Percentiles rank a stretch among this genome's conserved stretches.
phyloP scores from a whole-genome alignment of 64 coral and sea anemone species.

The Platygyra sinensis region DNA sequence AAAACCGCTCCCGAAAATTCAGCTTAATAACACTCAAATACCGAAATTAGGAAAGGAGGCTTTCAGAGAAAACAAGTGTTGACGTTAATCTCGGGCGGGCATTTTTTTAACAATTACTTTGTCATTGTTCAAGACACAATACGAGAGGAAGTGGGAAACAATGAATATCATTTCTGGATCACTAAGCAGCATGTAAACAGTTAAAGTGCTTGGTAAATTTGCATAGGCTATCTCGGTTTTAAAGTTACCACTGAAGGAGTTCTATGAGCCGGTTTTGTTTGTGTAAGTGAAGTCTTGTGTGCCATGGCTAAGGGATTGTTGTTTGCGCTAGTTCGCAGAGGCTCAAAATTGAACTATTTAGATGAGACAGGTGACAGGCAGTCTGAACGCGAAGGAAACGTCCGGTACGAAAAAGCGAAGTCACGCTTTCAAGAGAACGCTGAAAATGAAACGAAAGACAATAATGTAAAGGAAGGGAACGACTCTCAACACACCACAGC shows the following conservation, averaged over 20 bases:
- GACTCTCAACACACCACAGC: neutral
- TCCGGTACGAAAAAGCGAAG: neutral
- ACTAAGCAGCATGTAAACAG: constrained; percentile 10
- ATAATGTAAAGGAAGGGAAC: neutral
- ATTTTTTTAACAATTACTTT: neutral
- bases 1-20: too few species aligned
- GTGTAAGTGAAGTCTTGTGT: neutral
- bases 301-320: neutral
- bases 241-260: neutral
- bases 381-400: neutral
- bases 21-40: too few species aligned
- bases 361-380: neutral
- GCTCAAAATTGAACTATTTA: constrained; percentile 11
- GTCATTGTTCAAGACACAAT: constrained; percentile 1
- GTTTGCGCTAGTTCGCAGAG: constrained; percentile 20
- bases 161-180: constrained; percentile 3
- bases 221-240: neutral
- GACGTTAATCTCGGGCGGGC: neutral
- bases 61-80: neutral
- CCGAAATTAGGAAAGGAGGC: neutral
- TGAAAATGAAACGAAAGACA: neutral
- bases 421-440: neutral
- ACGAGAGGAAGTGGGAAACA: neutral
- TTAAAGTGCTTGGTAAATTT: neutral
- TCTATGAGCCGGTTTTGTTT: neutral